Base-by-base conservation (phyloP, 2,113 vertebrate species). In the western clawed frog (Xenopus tropicalis) region DNA sequence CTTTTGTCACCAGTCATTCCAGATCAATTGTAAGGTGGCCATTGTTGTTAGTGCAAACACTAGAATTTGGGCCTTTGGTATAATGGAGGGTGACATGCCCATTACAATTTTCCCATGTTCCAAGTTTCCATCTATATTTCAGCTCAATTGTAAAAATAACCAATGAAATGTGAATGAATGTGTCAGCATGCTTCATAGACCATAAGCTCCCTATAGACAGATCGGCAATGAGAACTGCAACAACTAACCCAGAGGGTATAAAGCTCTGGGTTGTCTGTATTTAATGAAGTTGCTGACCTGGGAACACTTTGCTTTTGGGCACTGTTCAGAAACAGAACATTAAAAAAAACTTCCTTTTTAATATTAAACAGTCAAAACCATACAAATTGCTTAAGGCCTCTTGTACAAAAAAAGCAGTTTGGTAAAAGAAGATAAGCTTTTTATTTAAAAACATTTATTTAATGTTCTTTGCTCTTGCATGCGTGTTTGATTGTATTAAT, bases 351-450 rank as follows among this genome's bases (percentile, higher is more conserved):
- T 43, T 81, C 77, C 57, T 61, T 23, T 86, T 87, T 85, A 83
- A 85, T 87, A 88, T 89, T 84, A 82, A 88, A 82, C 77, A 84
- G 59, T 71, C 81, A 72, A 80, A 81, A 78, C 82, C 78, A 76
- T 80, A 82, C 78, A 79, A 79, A 72, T 74, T 78, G 80, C 78
- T 85, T 79, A 79, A 82, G 79, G 84, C 77, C 72, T 71, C 61
- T 81, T 72, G 69, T 79, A 69, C 9, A 23, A 14, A 57, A 9
- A 61, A 29, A 68, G 23, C 14, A 58, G 61, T 29, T 51, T 64
- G 70, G 24, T 42, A 37, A 54, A 24, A 52, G 11, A 29, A 12
- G 70, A 20, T 25, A 29, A 67, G 14, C 46, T 24, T 23, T 25
- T 46, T 48, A 44, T 13, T n/a, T 13, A 37, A 37, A 37, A 37